These are phyloP conservation scores for Helicoverpa armigera DNA, from an alignment of 1,140 invertebrate genomes.

Conservation along the genomic window DNA sequence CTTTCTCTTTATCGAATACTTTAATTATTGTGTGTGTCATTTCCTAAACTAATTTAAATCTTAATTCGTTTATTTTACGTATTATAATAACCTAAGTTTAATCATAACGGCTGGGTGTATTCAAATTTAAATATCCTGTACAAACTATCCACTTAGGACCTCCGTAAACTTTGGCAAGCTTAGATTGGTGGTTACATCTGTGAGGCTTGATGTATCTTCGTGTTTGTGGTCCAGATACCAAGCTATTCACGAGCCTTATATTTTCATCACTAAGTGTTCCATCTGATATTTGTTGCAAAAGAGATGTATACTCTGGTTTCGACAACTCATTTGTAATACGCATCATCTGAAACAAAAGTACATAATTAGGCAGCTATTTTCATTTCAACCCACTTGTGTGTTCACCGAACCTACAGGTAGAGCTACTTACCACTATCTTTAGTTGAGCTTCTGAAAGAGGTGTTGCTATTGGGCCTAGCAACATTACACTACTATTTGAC, in stretches of 20 bases:
- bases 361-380: neutral
- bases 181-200: conserved; percentile 80
- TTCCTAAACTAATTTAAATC: neutral
- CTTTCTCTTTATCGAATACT: neutral
- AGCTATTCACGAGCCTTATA: conserved; percentile 68
- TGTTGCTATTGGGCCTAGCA: conserved; percentile 75
- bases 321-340: conserved; percentile 76
- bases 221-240: conserved; percentile 71
- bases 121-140: conserved; percentile 80
- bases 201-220: conserved; percentile 81
- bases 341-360: conserved; percentile 71
- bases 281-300: conserved; percentile 73
- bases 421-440: conserved; percentile 71
- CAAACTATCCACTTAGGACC: conserved; percentile 82
- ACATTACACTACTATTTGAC: conserved; percentile 75
- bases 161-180: conserved; percentile 71
- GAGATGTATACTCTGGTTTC: conserved; percentile 75
- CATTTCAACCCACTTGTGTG: neutral
- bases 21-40: neutral
- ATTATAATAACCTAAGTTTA: conserved; percentile 44
- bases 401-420: neutral
- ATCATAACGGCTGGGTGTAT: conserved; percentile 80
- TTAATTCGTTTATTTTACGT: neutral
- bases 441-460: conserved; percentile 72
- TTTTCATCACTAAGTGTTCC: conserved; percentile 66